These are phyloP conservation scores for Drosophila pruinosa DNA, from an alignment of 1,140 invertebrate species.

Conservation along the genomic window DNA sequence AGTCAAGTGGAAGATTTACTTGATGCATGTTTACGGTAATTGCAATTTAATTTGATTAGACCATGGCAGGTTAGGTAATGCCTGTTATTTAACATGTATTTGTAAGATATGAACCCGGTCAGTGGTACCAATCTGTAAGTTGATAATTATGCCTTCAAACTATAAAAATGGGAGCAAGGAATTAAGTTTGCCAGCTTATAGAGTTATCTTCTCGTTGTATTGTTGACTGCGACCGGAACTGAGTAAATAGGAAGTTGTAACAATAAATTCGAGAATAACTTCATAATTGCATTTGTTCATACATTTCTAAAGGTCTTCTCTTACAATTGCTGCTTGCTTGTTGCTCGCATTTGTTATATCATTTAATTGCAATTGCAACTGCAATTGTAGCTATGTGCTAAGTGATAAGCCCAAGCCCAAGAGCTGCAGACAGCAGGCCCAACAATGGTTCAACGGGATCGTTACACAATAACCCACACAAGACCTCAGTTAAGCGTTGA, in stretches of 20 bases:
- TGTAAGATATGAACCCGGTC: neutral
- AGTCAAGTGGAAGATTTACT: constrained; percentile 12
- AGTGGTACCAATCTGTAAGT: neutral
- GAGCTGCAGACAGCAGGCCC: constrained; percentile 24
- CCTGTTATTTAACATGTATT: constrained; percentile 26
- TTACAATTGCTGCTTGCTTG: constrained; percentile 8
- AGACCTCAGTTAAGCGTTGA: constrained; percentile 37
- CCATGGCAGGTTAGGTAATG: constrained; percentile 32
- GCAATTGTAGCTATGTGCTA: constrained; percentile 25
- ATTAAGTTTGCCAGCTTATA: neutral
- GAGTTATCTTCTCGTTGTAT: neutral
- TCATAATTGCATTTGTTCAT: neutral
- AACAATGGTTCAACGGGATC: constrained; percentile 56
- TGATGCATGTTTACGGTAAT: constrained; percentile 25
- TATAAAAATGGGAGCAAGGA: neutral
- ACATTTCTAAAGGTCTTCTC: constrained; percentile 3
- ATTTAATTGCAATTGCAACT: constrained; percentile 27
- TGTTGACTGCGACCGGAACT: neutral
- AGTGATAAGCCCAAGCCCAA: constrained; percentile 57
- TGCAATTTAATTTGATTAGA: constrained; percentile 38
- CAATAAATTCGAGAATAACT: constrained; percentile 9
- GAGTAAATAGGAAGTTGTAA: constrained; percentile 1
- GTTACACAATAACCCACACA: constrained; percentile 74
- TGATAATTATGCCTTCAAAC: neutral
- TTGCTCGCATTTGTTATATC: constrained; percentile 32